Evolutionary conservation across 2,888 invertebrate genomes (phyloP).

Genomic region (Physocephala rufipes): DNA sequence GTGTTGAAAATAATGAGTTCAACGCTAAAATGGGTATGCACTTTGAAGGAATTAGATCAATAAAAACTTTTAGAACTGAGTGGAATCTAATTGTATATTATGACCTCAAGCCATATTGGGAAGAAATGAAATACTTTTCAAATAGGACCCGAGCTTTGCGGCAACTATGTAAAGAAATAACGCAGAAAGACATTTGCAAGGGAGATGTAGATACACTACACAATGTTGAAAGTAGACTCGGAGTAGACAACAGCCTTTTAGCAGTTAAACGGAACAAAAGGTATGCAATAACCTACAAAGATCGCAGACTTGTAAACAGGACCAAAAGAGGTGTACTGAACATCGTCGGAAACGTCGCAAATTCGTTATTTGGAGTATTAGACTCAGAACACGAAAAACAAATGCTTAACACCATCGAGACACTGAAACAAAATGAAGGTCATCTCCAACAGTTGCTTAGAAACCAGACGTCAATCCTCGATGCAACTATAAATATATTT

Average conservation of each 20-base stretch:
- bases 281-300: not conserved
- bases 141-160: not conserved
- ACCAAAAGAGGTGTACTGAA: not conserved
- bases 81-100: constrained; percentile 10
- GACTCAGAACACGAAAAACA: not conserved
- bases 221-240: not conserved
- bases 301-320: not conserved
- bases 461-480: not conserved
- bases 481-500: not conserved
- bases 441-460: not conserved
- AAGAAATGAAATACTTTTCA: not conserved
- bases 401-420: not conserved
- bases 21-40: too few relatives aligned
- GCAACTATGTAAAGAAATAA: not conserved
- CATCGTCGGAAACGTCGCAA: not conserved
- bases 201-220: not conserved
- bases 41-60: constrained; percentile 17
- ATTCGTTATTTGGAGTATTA: not conserved
- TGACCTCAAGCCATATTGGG: constrained; percentile 7
- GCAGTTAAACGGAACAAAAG: not conserved
- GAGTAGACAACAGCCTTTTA: not conserved
- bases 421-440: not conserved
- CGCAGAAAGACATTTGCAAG: not conserved
- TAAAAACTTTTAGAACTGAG: not conserved
- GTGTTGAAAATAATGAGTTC: constrained; percentile 10